Evolutionary conservation across 2,113 vertebrate species (phyloP).

Genomic region (Hyla sarda): DNA sequence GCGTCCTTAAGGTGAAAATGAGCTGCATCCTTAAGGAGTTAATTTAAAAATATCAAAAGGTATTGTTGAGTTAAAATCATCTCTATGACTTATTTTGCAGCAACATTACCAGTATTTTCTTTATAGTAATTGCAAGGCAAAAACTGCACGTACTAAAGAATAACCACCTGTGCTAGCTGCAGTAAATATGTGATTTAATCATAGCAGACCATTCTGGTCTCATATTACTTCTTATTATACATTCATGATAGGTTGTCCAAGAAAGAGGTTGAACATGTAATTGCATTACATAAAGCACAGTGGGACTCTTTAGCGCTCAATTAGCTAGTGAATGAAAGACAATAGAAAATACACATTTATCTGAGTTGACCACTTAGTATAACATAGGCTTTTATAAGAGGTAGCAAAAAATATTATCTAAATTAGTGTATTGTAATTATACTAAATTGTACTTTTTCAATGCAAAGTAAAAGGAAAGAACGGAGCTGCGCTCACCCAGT

Average conservation of each 20-base stretch:
- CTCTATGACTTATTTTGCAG: background rate
- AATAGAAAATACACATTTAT: slow-evolving; percentile 12
- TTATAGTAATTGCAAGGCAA: background rate
- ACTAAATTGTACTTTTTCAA: background rate
- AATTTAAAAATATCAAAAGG: background rate
- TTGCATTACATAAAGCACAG: slow-evolving; percentile 6
- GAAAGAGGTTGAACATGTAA: slow-evolving; percentile 3
- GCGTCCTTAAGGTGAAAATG: no score
- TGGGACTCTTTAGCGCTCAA: background rate
- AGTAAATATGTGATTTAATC: background rate
- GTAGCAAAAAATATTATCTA: background rate
- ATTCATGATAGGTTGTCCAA: background rate
- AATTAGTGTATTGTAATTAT: background rate
- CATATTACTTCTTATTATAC: slow-evolving; percentile 2
- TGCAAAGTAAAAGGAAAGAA: no score
- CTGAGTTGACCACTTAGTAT: background rate
- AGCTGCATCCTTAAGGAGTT: no score
- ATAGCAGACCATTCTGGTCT: background rate
- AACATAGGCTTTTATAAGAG: background rate
- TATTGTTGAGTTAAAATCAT: background rate
- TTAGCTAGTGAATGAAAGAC: background rate
- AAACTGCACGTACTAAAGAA: background rate
- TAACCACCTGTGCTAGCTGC: background rate
- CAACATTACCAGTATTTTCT: background rate
- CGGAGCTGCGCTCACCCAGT: no score